Evolutionary conservation across 2,113 vertebrate genomes (phyloP).

Genomic region (Pithys albifrons): DNA sequence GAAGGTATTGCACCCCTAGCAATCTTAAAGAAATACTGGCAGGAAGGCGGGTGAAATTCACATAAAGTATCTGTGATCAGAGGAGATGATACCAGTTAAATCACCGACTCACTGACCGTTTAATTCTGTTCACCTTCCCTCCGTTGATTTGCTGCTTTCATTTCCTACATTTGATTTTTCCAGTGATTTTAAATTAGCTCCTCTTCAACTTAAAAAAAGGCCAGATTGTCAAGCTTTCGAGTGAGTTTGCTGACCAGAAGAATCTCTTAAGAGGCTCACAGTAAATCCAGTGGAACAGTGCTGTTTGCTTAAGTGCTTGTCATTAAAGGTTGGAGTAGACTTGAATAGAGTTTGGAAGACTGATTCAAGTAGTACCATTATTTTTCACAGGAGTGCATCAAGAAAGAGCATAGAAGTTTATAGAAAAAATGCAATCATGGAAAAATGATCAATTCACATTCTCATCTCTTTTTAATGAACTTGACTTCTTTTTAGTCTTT

Average conservation of each 20-base stretch:
- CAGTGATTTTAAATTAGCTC: slow-evolving; percentile 28
- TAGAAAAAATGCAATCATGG: not conserved
- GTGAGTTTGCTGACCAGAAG: slow-evolving; percentile 40
- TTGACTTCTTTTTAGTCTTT: not conserved
- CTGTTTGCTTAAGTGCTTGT: slow-evolving; percentile 39
- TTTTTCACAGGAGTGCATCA: slow-evolving; percentile 25
- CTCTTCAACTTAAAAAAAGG: not conserved
- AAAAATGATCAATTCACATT: not conserved
- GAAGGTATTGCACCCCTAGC: not conserved
- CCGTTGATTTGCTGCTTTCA: slow-evolving; percentile 17
- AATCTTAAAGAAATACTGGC: not conserved
- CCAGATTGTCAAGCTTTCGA: not conserved
- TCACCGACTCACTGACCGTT: not conserved
- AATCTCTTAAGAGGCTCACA: slow-evolving; percentile 7
- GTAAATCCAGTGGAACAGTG: slow-evolving; percentile 15
- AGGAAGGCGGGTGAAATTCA: not conserved
- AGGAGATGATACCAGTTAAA: not conserved
- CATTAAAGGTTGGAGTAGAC: not conserved
- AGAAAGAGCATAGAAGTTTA: not conserved
- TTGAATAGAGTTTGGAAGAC: slow-evolving; percentile 31
- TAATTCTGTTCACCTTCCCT: not conserved
- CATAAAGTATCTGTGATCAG: not conserved
- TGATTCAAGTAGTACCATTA: slow-evolving; percentile 12
- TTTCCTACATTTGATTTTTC: slow-evolving; percentile 22
- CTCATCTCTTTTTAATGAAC: slow-evolving; percentile 42